These are phyloP conservation scores for Prunella fulvescens DNA, from an alignment of 2,113 vertebrate genomes.

Conservation along the genomic window DNA sequence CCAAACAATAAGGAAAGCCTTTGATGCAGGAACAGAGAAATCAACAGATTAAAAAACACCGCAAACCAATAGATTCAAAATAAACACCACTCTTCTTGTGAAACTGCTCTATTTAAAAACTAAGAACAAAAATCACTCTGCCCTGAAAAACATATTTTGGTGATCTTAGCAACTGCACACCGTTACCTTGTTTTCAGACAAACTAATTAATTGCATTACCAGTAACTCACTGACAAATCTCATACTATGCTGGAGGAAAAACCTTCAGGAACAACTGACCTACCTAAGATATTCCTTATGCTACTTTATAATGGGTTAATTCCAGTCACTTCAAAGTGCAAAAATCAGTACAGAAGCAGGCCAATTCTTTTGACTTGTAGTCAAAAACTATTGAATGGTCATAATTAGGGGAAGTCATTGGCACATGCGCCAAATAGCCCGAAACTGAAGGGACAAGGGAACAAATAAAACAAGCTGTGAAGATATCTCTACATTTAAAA, in stretches of 20 bases:
- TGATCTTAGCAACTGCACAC: not conserved
- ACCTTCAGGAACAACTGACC: not conserved
- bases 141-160: not conserved
- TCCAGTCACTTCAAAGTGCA: not conserved
- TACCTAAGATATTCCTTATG: not conserved
- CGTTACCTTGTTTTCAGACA: not conserved
- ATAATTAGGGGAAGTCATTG: not conserved
- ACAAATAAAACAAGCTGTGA: conserved; percentile 39
- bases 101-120: not conserved
- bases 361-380: not conserved
- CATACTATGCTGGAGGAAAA: not conserved
- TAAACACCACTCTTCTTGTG: not conserved
- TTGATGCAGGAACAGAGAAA: not conserved
- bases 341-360: not conserved
- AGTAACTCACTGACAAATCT: not conserved
- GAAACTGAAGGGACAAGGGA: conserved; percentile 3
- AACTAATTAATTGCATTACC: not conserved
- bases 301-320: not conserved
- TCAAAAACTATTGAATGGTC: not conserved
- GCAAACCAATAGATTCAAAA: not conserved
- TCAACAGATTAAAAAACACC: not conserved
- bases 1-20: not conserved
- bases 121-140: not conserved
- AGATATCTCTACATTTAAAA: conserved; percentile 4
- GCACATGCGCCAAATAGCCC: not conserved